These are phyloP conservation scores for Prolemur simus DNA, from an alignment of 2,113 vertebrate species.

Conservation along the genomic window DNA sequence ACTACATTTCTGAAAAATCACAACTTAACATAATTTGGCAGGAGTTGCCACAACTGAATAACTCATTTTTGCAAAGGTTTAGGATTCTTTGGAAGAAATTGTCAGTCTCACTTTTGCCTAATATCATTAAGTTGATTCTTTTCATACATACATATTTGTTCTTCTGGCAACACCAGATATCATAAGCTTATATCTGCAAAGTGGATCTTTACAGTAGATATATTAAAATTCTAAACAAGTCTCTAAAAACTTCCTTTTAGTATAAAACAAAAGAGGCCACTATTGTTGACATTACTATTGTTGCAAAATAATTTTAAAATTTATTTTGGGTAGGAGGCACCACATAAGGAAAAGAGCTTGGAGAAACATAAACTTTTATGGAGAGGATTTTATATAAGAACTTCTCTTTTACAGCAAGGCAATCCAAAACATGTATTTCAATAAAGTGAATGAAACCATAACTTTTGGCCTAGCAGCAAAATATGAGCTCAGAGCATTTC, in stretches of 20 bases:
- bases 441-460: neutral
- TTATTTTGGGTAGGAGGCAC: neutral
- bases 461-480: neutral
- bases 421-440: neutral
- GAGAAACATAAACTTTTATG: slow-evolving; percentile 7
- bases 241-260: neutral
- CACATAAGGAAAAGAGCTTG: slow-evolving; percentile 15
- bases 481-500: neutral
- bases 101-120: neutral
- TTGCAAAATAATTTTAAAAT: slow-evolving; percentile 27
- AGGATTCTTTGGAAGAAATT: neutral
- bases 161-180: neutral
- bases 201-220: neutral
- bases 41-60: neutral
- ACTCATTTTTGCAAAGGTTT: neutral
- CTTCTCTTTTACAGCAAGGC: neutral
- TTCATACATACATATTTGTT: neutral
- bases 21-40: slow-evolving; percentile 2
- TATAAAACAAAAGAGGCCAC: neutral
- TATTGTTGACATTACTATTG: slow-evolving; percentile 14
- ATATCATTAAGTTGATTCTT: slow-evolving; percentile 35
- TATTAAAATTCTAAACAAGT: slow-evolving; percentile 8
- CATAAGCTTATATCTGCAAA: neutral
- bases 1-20: slow-evolving; percentile 45
- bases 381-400: slow-evolving; percentile 18